These are phyloP conservation scores for Blennius ocellaris DNA, from an alignment of 2,113 vertebrate genomes.

Conservation along the genomic window DNA sequence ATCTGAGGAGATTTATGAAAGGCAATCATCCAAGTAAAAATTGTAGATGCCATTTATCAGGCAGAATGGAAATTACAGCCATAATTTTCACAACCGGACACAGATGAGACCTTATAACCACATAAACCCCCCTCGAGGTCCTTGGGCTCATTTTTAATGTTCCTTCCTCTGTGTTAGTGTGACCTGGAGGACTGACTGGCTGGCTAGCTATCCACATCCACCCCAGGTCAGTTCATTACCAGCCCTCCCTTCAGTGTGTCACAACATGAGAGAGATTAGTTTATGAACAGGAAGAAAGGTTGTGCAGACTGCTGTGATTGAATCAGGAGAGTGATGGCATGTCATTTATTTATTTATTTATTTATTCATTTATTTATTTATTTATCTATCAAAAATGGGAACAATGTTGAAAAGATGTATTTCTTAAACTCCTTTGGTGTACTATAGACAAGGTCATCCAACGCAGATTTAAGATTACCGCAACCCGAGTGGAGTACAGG, in stretches of 20 bases:
- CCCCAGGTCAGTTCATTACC: slow-evolving; percentile 81
- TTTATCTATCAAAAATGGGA: neutral
- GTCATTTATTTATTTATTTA: slow-evolving; percentile 29
- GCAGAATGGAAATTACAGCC: slow-evolving; percentile 85
- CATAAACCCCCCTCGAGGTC: slow-evolving; percentile 76
- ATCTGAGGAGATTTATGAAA: slow-evolving; percentile 84
- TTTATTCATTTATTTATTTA: neutral
- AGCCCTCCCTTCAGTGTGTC: slow-evolving; percentile 70
- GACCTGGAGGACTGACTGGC: slow-evolving; percentile 71
- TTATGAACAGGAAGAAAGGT: slow-evolving; percentile 82
- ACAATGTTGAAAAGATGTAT: slow-evolving; percentile 42
- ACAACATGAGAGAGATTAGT: slow-evolving; percentile 81
- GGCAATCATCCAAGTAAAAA: slow-evolving; percentile 84
- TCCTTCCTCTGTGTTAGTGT: slow-evolving; percentile 61
- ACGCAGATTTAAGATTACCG: slow-evolving; percentile 30
- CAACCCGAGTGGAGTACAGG: slow-evolving; percentile 7
- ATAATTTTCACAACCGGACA: slow-evolving; percentile 84
- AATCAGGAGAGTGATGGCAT: slow-evolving; percentile 76
- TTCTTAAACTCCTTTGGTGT: slow-evolving; percentile 28
- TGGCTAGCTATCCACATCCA: slow-evolving; percentile 69
- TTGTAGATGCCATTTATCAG: slow-evolving; percentile 83
- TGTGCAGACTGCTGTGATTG: slow-evolving; percentile 75
- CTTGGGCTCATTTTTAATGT: slow-evolving; percentile 74
- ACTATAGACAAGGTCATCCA: slow-evolving; percentile 42
- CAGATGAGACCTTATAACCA: slow-evolving; percentile 81